A percentile compares a stretch with the other conserved stretches of the same genome.
phyloP scores from a whole-genome alignment of 2,797 vertebrate species.

The Mycteria americana region DNA sequence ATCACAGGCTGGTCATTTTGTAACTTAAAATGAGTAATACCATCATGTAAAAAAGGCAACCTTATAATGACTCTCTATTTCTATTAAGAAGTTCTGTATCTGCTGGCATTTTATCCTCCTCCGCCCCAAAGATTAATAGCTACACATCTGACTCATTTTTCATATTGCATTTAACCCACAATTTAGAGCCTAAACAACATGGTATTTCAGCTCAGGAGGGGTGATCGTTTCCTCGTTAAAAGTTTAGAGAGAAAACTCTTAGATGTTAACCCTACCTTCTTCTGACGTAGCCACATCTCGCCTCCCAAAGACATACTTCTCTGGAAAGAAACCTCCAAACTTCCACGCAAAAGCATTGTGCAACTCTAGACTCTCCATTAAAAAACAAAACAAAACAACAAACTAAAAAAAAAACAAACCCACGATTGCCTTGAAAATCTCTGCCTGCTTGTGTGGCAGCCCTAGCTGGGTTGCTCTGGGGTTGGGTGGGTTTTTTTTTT shows the following conservation, averaged over 20 bases:
- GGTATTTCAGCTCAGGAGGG: conserved; percentile 19
- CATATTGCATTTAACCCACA: conserved; percentile 60
- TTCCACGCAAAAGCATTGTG: conserved; percentile 38
- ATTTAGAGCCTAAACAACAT: conserved; percentile 38
- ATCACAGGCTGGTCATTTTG: conserved; percentile 55
- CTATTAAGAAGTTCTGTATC: conserved; percentile 58
- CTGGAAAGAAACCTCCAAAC: conserved; percentile 50
- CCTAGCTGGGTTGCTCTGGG: background rate
- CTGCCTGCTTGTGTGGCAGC: conserved; percentile 31
- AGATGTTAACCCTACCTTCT: conserved; percentile 63
- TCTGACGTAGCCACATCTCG: conserved; percentile 15
- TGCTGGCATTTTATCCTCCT: conserved; percentile 62
- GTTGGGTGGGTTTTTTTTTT: background rate
- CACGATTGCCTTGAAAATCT: conserved; percentile 21
- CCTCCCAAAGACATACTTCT: conserved; percentile 52
- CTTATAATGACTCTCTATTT: conserved; percentile 32
- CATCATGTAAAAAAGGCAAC: background rate
- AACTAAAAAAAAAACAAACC: background rate
- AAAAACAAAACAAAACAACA: background rate
- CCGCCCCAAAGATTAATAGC: conserved; percentile 64
- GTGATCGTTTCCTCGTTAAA: background rate
- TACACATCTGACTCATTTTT: conserved; percentile 57
- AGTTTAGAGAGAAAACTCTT: background rate
- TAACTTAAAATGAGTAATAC: conserved; percentile 50
- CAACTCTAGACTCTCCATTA: conserved; percentile 46